A percentile compares a stretch with the other conserved stretches of the same genome.
Evolutionary conservation across 2,888 invertebrate genomes (phyloP).

Genomic region (Drosophila suboccidentalis): DNA sequence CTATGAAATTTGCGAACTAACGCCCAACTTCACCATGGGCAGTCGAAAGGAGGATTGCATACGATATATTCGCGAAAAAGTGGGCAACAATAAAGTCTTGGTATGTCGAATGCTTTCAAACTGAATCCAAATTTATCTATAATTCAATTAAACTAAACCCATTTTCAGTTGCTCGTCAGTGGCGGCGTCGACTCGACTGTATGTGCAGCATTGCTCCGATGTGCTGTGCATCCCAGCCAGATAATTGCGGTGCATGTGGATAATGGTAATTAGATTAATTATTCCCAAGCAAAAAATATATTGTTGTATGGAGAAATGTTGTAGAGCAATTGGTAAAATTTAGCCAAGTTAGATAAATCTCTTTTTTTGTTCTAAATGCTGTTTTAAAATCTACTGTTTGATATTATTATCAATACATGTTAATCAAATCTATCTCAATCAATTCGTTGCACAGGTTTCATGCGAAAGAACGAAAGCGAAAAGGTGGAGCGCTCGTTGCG

Average conservation of each 20-base stretch:
- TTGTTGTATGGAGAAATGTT: too few species aligned
- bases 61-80: constrained; percentile 95
- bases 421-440: background rate
- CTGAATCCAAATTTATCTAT: background rate
- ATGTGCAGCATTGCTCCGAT: constrained; percentile 97
- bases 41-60: constrained; percentile 96
- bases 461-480: constrained; percentile 97
- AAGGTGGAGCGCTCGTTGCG: constrained; percentile 94
- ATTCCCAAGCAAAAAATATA: background rate
- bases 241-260: constrained; percentile 99
- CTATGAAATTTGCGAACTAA: constrained; percentile 94
- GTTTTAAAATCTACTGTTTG: too few species aligned
- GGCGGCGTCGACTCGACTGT: constrained; percentile 99
- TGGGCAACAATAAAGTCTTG: constrained; percentile 96
- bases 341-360: too few species aligned
- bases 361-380: too few species aligned
- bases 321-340: too few species aligned
- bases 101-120: constrained; percentile 87
- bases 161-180: constrained; percentile 93
- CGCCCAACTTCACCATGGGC: constrained; percentile 95
- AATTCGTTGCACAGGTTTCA: constrained; percentile 88
- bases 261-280: constrained; percentile 89
- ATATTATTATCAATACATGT: background rate
- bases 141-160: background rate
- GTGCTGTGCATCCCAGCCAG: constrained; percentile 95